These are phyloP conservation scores for Rambutsinella grinnellia DNA, from an alignment of 2,888 invertebrate species.

Conservation along the genomic window DNA sequence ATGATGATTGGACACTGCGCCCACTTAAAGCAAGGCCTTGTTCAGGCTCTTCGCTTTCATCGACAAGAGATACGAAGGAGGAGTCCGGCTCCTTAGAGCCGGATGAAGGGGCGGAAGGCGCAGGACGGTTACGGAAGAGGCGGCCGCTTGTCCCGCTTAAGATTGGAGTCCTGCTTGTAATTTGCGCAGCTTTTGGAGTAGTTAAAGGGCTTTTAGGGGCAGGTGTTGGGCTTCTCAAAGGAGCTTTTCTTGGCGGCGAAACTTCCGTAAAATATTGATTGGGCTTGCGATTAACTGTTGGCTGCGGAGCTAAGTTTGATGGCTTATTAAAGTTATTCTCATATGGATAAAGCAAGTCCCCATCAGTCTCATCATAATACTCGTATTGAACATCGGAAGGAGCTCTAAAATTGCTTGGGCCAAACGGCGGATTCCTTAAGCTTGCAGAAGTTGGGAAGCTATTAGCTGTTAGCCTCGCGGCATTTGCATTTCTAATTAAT, in stretches of 20 bases:
- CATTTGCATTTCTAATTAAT: conserved; percentile 36
- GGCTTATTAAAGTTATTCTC: conserved; percentile 57
- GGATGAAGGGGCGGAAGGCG: conserved; percentile 7
- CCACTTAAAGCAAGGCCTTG: conserved; percentile 55
- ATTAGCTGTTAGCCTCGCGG: conserved; percentile 27
- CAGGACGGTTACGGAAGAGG: conserved; percentile 38
- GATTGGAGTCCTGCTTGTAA: conserved; percentile 2
- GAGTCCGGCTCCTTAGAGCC: conserved; percentile 46
- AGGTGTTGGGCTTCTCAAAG: not conserved
- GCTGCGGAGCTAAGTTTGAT: not conserved
- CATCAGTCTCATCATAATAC: conserved; percentile 62
- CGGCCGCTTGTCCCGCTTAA: conserved; percentile 23
- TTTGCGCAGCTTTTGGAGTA: not conserved
- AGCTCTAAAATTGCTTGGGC: conserved; percentile 18
- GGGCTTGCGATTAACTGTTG: conserved; percentile 2
- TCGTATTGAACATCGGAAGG: conserved; percentile 61
- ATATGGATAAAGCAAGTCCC: conserved; percentile 59
- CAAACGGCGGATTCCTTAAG: not conserved
- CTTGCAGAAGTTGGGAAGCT: conserved; percentile 9
- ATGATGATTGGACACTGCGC: conserved; percentile 58
- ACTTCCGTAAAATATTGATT: conserved; percentile 36
- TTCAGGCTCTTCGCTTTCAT: conserved; percentile 57
- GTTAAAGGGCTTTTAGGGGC: not conserved
- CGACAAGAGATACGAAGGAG: conserved; percentile 59
- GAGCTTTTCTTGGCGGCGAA: conserved; percentile 1